Conservation (phyloP, 2,888 invertebrate species). For the Eudasyphora cyanicolor region DNA sequence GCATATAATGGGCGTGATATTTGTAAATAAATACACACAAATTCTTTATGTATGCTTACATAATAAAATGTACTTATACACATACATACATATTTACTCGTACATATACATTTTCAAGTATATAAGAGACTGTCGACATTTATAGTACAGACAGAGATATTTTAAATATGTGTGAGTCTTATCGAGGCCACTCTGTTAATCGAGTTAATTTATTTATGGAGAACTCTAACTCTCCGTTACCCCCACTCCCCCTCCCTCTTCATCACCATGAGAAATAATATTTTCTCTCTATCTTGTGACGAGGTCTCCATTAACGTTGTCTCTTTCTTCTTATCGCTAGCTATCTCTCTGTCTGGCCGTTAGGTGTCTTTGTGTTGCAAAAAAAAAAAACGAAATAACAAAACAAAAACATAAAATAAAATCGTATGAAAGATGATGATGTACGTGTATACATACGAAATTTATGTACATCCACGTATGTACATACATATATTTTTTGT, state of each 20-base stretch:
- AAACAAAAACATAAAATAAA: too few species aligned
- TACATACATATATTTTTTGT: neutral
- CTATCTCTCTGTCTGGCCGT: neutral
- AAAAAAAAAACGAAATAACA: too few species aligned
- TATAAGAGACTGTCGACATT: neutral
- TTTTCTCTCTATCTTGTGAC: neutral
- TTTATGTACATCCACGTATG: neutral
- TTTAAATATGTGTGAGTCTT: conserved; percentile 3
- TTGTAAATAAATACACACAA: too few species aligned
- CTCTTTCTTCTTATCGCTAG: neutral
- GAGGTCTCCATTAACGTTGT: neutral
- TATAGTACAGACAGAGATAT: neutral
- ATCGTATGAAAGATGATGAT: neutral
- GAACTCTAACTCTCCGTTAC: conserved; percentile 19
- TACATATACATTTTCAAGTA: too few species aligned
- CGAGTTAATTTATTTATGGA: conserved; percentile 45
- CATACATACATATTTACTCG: neutral
- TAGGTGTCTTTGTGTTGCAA: neutral
- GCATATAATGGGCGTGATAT: too few species aligned
- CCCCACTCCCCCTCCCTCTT: neutral
- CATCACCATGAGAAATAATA: too few species aligned
- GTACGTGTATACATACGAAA: neutral
- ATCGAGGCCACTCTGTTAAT: conserved; percentile 57
- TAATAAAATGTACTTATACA: too few species aligned
- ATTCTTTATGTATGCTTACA: too few species aligned